Percentiles rank a stretch among this genome's conserved stretches.
Evolutionary conservation across 2,888 invertebrate species (phyloP).

Genomic region (Halocaridina rubra): DNA sequence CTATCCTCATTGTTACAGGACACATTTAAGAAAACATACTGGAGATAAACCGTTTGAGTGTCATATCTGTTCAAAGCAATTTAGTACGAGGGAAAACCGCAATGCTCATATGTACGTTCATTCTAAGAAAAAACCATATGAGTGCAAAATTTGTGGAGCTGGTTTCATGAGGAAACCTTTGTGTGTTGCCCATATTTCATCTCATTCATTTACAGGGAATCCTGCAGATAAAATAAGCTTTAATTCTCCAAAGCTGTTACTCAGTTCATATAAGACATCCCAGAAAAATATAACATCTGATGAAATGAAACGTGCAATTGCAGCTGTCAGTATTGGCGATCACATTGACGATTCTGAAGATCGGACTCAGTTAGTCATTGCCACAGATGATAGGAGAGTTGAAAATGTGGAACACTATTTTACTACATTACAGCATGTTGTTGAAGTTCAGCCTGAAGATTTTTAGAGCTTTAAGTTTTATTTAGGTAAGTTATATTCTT

Average conservation of each 20-base stretch:
- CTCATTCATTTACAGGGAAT: conserved; percentile 31
- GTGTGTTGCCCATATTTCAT: conserved; percentile 40
- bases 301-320: conserved; percentile 27
- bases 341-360: conserved; percentile 56
- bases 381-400: conserved; percentile 24
- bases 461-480: too few species aligned
- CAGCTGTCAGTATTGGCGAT: conserved; percentile 34
- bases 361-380: conserved; percentile 51
- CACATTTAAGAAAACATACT: conserved; percentile 63
- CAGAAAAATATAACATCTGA: background rate
- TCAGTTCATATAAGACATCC: background rate
- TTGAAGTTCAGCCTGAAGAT: conserved; percentile 56
- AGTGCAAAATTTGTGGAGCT: conserved; percentile 61
- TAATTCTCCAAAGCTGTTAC: conserved; percentile 54
- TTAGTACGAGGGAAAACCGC: conserved; percentile 82
- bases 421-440: conserved; percentile 52
- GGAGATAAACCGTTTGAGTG: conserved; percentile 64
- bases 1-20: conserved; percentile 63
- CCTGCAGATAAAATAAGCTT: conserved; percentile 51
- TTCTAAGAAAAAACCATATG: conserved; percentile 63
- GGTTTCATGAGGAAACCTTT: conserved; percentile 64
- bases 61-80: conserved; percentile 81
- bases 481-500: too few species aligned
- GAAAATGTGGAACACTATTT: conserved; percentile 51
- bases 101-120: conserved; percentile 64